Conservation (phyloP, 1,140 invertebrate genomes). For the Procambarus virginalis region DNA sequence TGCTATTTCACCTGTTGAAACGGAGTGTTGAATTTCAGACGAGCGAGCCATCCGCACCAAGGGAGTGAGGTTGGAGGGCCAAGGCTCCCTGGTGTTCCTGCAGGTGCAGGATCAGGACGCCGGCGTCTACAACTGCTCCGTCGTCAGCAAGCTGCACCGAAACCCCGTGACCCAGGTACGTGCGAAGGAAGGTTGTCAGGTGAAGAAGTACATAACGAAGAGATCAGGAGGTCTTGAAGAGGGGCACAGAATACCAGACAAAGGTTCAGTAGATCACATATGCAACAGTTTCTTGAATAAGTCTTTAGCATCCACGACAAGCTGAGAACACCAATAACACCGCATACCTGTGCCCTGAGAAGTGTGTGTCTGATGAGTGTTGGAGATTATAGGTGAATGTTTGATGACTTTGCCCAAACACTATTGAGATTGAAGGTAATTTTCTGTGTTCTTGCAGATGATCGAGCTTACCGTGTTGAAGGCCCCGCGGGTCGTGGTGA, state of each 20-base stretch:
- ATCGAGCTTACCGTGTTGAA: slow-evolving; percentile 21
- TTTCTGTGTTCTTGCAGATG: slow-evolving; percentile 9
- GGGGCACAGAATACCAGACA: too few species aligned
- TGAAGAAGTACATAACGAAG: background rate
- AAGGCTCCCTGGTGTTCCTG: slow-evolving; percentile 34
- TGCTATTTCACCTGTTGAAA: background rate
- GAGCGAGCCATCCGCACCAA: background rate
- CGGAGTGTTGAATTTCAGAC: background rate
- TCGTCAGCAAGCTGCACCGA: background rate
- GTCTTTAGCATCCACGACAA: too few species aligned
- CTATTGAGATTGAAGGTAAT: too few species aligned
- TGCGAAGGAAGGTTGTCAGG: background rate
- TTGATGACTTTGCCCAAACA: too few species aligned
- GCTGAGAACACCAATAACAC: too few species aligned
- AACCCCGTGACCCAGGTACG: slow-evolving; percentile 24
- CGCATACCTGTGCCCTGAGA: too few species aligned
- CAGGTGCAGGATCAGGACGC: slow-evolving; percentile 18
- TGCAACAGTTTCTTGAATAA: too few species aligned
- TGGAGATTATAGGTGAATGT: too few species aligned
- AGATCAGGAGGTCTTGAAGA: background rate
- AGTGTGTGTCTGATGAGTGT: too few species aligned
- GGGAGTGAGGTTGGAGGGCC: slow-evolving; percentile 6
- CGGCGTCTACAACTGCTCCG: slow-evolving; percentile 31
- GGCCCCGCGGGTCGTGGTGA: background rate
- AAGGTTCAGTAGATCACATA: too few species aligned